Percentiles rank a stretch among this genome's conserved stretches.
Evolutionary conservation across 1,140 invertebrate genomes (phyloP).

Genomic region (Pararge aegeria): DNA sequence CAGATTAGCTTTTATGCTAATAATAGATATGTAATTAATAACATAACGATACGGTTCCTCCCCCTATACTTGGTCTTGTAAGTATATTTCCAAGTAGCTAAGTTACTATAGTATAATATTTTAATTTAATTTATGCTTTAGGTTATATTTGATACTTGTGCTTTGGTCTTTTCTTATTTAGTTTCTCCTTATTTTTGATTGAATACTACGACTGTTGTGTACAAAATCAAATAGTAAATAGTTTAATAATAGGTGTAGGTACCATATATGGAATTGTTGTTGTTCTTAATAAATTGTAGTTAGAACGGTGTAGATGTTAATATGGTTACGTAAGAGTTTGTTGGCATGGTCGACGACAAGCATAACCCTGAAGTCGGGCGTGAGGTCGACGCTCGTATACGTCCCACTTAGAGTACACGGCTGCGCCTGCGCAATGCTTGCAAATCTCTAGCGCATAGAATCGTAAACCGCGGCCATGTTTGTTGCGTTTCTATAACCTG

Average conservation of each 20-base stretch:
- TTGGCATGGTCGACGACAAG: constrained; percentile 37
- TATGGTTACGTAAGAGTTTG: constrained; percentile 45
- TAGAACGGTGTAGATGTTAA: constrained; percentile 36
- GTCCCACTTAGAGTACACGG: constrained; percentile 66
- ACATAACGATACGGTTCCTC: no score
- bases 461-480: constrained; percentile 46
- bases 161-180: no score
- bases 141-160: no score
- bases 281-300: constrained; percentile 26
- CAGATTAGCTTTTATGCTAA: no score
- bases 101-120: no score
- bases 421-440: constrained; percentile 52
- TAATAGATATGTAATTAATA: no score
- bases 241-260: no score
- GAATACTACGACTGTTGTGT: no score
- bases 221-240: no score
- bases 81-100: no score
- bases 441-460: constrained; percentile 68
- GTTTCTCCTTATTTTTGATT: neutral
- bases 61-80: no score
- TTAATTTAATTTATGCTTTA: no score
- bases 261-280: constrained; percentile 5
- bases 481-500: constrained; percentile 35
- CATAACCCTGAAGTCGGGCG: constrained; percentile 73
- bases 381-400: constrained; percentile 64